These are phyloP conservation scores for Nasonia oneida DNA, from an alignment of 2,888 invertebrate species.

Conservation along the genomic window DNA sequence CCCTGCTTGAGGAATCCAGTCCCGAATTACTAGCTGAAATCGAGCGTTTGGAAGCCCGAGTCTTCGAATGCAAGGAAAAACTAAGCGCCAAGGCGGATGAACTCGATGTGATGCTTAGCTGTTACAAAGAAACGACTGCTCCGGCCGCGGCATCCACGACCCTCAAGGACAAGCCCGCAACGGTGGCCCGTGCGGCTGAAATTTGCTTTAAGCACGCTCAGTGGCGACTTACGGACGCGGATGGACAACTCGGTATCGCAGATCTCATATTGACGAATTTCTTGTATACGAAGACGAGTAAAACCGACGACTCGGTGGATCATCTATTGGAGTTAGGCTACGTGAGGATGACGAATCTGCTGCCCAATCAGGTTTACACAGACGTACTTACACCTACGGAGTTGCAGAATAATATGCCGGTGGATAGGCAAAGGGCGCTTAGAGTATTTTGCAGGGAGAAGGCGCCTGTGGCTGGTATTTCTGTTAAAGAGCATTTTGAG, in stretches of 20 bases:
- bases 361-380: conserved; percentile 96
- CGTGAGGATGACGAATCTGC: conserved; percentile 95
- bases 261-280: conserved; percentile 98
- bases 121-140: conserved; percentile 91
- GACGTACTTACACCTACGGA: conserved; percentile 91
- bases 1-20: conserved; percentile 85
- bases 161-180: conserved; percentile 85
- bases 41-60: conserved; percentile 86
- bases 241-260: conserved; percentile 98
- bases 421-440: conserved; percentile 92
- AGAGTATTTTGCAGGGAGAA: conserved; percentile 97
- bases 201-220: conserved; percentile 99
- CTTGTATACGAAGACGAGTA: conserved; percentile 97
- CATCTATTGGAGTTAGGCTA: conserved; percentile 98
- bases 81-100: conserved; percentile 94
- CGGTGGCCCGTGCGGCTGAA: conserved; percentile 92
- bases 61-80: conserved; percentile 94
- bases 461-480: conserved; percentile 98
- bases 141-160: conserved; percentile 81
- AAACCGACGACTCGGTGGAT: conserved; percentile 98
- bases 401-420: conserved; percentile 91
- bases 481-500: conserved; percentile 99
- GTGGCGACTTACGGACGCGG: conserved; percentile 98
- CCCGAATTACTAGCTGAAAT: conserved; percentile 85
- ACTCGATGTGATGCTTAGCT: conserved; percentile 96